A percentile compares a stretch with the other conserved stretches of the same genome.
Conservation (phyloP, 2,797 vertebrate species). For the Champsocephalus esox region DNA sequence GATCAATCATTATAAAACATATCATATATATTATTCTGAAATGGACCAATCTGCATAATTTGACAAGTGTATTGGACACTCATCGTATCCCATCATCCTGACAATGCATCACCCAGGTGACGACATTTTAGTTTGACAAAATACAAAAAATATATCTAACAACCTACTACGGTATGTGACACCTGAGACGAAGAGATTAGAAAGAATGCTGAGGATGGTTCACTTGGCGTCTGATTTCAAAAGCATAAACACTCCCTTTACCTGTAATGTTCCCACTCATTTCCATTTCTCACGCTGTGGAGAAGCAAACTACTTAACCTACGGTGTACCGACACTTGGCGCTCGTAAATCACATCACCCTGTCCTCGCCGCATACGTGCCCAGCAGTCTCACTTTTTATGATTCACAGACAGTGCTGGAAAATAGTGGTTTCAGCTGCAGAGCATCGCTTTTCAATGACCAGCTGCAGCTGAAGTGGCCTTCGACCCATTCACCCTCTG, state of each 20-base stretch:
- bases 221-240: conserved; percentile 43
- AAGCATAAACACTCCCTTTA: conserved; percentile 29
- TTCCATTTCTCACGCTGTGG: conserved; percentile 56
- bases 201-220: conserved; percentile 12
- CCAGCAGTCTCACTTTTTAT: conserved; percentile 38
- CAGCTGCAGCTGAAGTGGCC: conserved; percentile 77
- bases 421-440: conserved; percentile 51
- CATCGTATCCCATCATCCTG: conserved; percentile 13
- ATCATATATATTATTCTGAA: too few relatives aligned
- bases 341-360: conserved; percentile 55
- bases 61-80: conserved; percentile 5
- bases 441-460: conserved; percentile 63
- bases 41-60: background rate
- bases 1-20: conserved; percentile 19
- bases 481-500: conserved; percentile 58
- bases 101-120: conserved; percentile 16
- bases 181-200: conserved; percentile 46
- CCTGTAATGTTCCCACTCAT: conserved; percentile 29
- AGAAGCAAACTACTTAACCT: conserved; percentile 51
- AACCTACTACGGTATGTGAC: conserved; percentile 58
- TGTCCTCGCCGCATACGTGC: conserved; percentile 12
- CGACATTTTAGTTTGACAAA: conserved; percentile 1
- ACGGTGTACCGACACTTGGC: conserved; percentile 50
- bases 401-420: conserved; percentile 37
- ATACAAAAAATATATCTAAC: conserved; percentile 45